Evolutionary conservation across 2,888 invertebrate genomes (phyloP), one percentile per base, ranked within the genome.

Genomic region (Thereva unica): DNA sequence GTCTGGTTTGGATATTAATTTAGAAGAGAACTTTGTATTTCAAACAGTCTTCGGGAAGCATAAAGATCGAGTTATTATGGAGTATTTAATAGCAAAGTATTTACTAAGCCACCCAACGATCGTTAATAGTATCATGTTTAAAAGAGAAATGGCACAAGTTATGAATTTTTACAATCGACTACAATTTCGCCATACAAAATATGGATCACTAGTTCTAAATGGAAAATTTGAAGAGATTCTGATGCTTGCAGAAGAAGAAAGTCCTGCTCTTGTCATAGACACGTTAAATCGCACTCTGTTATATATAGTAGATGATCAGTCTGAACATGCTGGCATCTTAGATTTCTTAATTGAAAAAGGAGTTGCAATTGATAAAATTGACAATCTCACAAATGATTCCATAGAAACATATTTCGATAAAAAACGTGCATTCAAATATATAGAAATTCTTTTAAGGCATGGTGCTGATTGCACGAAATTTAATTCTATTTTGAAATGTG

Each of bases 181-280:
- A 38, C 9, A 34, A 12, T 55, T 55, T 41, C 55, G 55, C 6
- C 23, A 55, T 23, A 40, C 55, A 5, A 41, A 38, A 12, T 34
- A 40, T 55, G 55, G 55, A 42, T 40, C 55, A 7, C 10, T 41
- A 8, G 55, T 55, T 1, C 23, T 55, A 12, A 55, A 55, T 55
- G 55, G 55, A 23, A 41, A 55, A 40, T 55, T 55, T 41, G 55
- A 55, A 42, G 40, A 55, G 34, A 41, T 55, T 6, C 38, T 55
- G 1, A 12, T 55, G 5, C 41, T 55, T 10, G 23, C 55, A 12
- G 55, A 10, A 55, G 23, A n/a, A 23, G 12, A 23, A 41, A 41
- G 40, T 23, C 1, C 23, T 38, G 40, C 5, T 5, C 10, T 5
- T 12, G 40, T 41, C n/a, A 38, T 5, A 41, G 55, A 55, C 12